phyloP scores from a whole-genome alignment of 2,113 vertebrate genomes.

The Physeter macrocephalus region DNA sequence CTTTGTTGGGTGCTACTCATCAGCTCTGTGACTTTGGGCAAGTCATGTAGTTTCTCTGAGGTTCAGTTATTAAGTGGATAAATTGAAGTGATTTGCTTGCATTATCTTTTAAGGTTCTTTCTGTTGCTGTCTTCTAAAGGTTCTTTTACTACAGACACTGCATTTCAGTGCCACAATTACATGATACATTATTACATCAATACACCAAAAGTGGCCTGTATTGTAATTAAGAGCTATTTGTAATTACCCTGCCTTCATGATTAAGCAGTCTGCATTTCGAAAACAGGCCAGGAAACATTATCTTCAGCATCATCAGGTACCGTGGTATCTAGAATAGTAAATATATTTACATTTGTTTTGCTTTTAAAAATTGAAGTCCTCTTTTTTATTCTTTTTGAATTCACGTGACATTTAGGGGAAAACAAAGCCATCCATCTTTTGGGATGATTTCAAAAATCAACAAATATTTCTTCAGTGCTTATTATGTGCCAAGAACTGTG shows the following conservation, averaged over 20 bases:
- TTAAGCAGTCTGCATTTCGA: background rate
- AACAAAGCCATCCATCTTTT: background rate
- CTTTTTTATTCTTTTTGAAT: background rate
- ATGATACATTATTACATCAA: background rate
- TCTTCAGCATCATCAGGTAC: background rate
- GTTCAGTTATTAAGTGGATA: slow-evolving; percentile 17
- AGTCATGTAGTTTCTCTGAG: background rate
- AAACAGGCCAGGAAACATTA: background rate
- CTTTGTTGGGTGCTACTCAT: background rate
- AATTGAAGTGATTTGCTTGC: background rate
- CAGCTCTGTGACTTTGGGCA: background rate
- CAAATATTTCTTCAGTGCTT: background rate
- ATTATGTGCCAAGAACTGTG: background rate
- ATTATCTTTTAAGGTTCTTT: background rate
- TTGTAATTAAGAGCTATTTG: slow-evolving; percentile 15
- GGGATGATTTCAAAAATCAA: background rate
- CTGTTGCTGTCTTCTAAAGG: background rate
- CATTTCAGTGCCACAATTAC: background rate
- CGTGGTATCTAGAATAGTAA: background rate
- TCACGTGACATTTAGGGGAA: background rate
- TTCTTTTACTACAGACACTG: background rate
- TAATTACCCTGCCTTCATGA: background rate
- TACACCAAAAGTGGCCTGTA: background rate
- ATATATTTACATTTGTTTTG: slow-evolving; percentile 2
- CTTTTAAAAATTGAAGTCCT: background rate